Evolutionary conservation across 2,113 vertebrate genomes (phyloP).

Genomic region (Montifringilla adamsi): DNA sequence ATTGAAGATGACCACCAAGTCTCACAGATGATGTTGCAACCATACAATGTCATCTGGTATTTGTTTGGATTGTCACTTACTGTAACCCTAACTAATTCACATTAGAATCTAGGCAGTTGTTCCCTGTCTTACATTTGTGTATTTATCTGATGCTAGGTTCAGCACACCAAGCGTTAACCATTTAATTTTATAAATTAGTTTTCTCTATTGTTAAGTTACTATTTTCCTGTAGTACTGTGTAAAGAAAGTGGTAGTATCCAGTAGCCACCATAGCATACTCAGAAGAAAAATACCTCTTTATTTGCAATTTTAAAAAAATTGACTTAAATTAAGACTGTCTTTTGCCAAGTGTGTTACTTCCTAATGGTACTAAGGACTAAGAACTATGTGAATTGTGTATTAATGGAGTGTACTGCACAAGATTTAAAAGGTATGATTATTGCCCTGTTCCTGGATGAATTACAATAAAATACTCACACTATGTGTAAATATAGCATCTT

Average conservation of each 20-base stretch:
- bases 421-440: background rate
- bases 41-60: background rate
- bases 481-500: background rate
- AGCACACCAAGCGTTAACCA: background rate
- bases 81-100: background rate
- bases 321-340: background rate
- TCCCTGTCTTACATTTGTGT: background rate
- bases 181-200: background rate
- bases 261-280: background rate
- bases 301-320: background rate
- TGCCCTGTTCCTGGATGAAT: background rate
- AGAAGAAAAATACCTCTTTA: background rate
- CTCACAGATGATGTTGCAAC: background rate
- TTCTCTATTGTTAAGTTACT: background rate
- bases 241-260: background rate
- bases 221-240: background rate
- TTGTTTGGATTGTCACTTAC: background rate
- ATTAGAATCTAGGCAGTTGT: background rate
- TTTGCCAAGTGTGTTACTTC: background rate
- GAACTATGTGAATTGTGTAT: background rate
- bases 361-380: background rate
- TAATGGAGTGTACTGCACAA: background rate
- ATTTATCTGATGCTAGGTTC: background rate
- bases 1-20: background rate
- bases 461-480: background rate